Base-by-base conservation (phyloP, 2,888 invertebrate genomes). In the Protonemura montana region DNA sequence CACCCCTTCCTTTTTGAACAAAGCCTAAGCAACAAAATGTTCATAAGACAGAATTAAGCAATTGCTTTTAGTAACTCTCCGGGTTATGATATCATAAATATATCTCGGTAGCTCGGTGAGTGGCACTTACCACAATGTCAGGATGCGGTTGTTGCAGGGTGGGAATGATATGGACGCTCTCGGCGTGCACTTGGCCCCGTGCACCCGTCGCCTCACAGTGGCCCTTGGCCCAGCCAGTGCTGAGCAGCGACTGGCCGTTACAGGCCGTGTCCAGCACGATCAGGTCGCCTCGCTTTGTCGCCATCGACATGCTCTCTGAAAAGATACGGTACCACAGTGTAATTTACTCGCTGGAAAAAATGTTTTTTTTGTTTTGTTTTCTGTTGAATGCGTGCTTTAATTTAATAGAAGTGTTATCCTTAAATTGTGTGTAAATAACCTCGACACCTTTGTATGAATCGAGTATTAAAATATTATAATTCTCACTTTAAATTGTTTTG, bases 91-190 rank as follows among this genome's bases (percentile, higher is more conserved):
- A n/a, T n/a, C n/a, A n/a, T n/a, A n/a, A n/a, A n/a, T n/a, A n/a
- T n/a, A n/a, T n/a, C n/a, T n/a, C n/a, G n/a, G n/a, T n/a, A n/a
- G 16, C 81, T 27, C 5, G 16, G 29, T 21, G 29, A 81, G 21
- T 6, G 28, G 86, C 86, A 87, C 87, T 91, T 88, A 94, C 94
- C 88, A 97, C 89, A 88, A 96, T 93, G 88, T 94, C 93, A 86
- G 91, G 91, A 0, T 96, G 93, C 0, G 98, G 98, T 90, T 94
- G 93, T 0, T 94, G 93, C 88, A 98, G 92, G 0, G 97, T 96
- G 5, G 98, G 97, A 88, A 99, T 91, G 85, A 98, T 95, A 89
- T 97, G 96, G 25, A 98, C 95, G 90, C 94, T 94, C 90, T 98
- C 97, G 0, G 96, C 95, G 0, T 97, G 96, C 91, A 98, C 98